Evolutionary conservation across 2,888 invertebrate genomes (phyloP), one percentile per base, ranked within the genome.

Genomic region (Orthosia cruda): DNA sequence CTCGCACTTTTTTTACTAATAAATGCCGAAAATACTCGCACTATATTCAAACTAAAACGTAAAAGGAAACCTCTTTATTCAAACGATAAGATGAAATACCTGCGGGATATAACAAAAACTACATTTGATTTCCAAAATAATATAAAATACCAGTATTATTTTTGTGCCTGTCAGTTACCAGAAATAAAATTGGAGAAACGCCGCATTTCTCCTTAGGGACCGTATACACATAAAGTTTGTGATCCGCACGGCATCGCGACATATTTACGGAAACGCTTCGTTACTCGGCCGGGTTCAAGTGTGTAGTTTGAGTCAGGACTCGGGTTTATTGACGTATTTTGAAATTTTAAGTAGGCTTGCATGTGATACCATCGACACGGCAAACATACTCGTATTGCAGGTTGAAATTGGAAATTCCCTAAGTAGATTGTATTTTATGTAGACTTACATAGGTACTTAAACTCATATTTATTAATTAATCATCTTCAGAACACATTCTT

Each of bases 191-290:
- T 68, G 74, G 65, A 81, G 74, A 71, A 75, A 71, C 71, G 55
- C 70, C 76, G 74, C 50, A 67, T 63, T 49, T 64, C 58, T 74
- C 84, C 80, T 73, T 65, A 72, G 81, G 78, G 87, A 81, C 65
- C 71, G 55, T 47, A 75, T 72, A 83, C 81, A 83, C 74, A 78
- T 81, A 81, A 78, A 87, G 13, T 77, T 80, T 74, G 40, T 49
- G 78, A 80, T 64, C 72, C 69, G 70, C 80, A 66, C 72, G 85
- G 52, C 70, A 76, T 76, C 54, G 80, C 69, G 83, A 77, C 80
- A 77, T 80, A 78, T 76, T 87, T 78, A 80, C 77, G 71, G 77
- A 71, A 70, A 79, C 80, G 76, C 57, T 85, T 80, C 85, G 82
- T 80, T 87, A 76, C 54, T 62, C 47, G 59, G 55, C 12, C 47